Evolutionary conservation across 2,113 vertebrate genomes (phyloP).

Genomic region (Thunnus maccoyii): DNA sequence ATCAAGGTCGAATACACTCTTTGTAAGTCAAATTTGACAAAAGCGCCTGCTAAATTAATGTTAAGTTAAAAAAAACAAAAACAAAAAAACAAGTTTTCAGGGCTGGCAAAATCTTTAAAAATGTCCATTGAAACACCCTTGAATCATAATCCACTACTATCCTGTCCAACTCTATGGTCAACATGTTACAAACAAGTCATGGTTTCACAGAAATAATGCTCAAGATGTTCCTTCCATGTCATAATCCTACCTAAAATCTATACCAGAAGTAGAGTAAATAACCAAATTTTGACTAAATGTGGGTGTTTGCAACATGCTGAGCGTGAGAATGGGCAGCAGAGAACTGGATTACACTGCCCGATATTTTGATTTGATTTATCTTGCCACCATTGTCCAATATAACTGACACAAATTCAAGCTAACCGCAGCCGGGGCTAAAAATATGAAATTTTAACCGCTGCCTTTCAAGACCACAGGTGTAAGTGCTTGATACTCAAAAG

Average conservation of each 20-base stretch:
- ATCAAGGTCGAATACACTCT: slow-evolving; percentile 11
- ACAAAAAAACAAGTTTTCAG: background rate
- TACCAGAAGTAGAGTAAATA: background rate
- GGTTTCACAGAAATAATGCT: background rate
- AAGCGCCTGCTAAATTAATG: background rate
- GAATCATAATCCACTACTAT: slow-evolving; percentile 7
- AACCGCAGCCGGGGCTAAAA: background rate
- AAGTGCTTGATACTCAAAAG: background rate
- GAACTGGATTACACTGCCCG: background rate
- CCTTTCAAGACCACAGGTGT: background rate
- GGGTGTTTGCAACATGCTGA: background rate
- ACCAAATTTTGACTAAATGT: background rate
- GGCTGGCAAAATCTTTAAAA: too few species aligned
- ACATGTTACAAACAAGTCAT: background rate
- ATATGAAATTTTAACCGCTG: background rate
- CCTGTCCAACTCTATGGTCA: background rate
- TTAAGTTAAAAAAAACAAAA: background rate
- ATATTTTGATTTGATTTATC: slow-evolving; percentile 20
- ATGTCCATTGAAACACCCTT: slow-evolving; percentile 4
- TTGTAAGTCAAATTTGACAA: background rate
- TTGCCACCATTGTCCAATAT: background rate
- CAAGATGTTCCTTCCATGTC: background rate
- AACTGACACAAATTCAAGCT: slow-evolving; percentile 22
- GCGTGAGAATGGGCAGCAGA: background rate
- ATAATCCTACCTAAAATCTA: background rate